Evolutionary conservation across 2,797 vertebrate species (phyloP).

Genomic region (Cheracebus regulus): DNA sequence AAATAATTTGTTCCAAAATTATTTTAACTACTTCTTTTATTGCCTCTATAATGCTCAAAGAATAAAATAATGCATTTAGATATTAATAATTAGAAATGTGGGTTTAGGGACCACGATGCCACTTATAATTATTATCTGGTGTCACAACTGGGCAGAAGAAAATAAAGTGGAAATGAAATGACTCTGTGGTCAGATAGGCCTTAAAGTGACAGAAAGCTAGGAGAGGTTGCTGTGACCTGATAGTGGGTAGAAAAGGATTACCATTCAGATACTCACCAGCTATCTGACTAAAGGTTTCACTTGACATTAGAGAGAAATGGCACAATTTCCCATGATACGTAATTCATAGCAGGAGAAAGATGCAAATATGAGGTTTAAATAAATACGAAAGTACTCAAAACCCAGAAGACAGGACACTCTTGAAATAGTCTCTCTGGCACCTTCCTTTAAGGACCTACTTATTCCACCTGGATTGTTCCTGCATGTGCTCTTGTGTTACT

Average conservation of each 20-base stretch:
- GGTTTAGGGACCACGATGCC: not conserved
- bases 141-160: not conserved
- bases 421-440: not conserved
- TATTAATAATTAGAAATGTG: not conserved
- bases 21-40: slow-evolving; percentile 5
- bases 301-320: not conserved
- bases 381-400: not conserved
- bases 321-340: not conserved
- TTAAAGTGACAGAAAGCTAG: not conserved
- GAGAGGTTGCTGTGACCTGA: not conserved
- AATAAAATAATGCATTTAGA: not conserved
- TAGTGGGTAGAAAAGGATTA: not conserved
- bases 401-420: not conserved
- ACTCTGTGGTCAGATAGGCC: not conserved
- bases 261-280: not conserved
- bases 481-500: not conserved
- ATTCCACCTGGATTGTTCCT: not conserved
- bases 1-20: not conserved
- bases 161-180: not conserved
- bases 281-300: not conserved
- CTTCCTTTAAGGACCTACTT: not conserved
- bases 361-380: not conserved
- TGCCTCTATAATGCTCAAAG: not conserved
- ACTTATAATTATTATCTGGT: not conserved
- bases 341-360: not conserved